A percentile compares a stretch with the other conserved stretches of the same genome.
phyloP scores from a whole-genome alignment of 2,888 invertebrate species.

The Caenorhabditis afra region DNA sequence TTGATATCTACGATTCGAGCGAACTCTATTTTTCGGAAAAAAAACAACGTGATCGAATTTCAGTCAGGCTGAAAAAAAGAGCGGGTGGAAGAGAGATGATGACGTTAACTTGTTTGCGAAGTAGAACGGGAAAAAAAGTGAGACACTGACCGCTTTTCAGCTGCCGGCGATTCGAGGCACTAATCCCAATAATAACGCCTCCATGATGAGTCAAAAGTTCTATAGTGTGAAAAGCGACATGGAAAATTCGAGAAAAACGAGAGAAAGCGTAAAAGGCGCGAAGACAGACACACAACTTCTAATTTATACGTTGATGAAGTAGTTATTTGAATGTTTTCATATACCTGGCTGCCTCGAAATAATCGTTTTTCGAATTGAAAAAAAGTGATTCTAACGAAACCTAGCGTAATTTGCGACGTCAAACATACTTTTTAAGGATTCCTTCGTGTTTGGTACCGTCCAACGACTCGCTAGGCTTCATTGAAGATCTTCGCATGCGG shows the following conservation, averaged over 20 bases:
- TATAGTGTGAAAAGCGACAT: neutral
- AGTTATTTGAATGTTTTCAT: too few relatives aligned
- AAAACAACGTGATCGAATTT: slow-evolving; percentile 25
- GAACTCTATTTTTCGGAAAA: neutral
- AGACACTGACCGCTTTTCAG: slow-evolving; percentile 3
- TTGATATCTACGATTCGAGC: too few relatives aligned
- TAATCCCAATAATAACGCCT: slow-evolving; percentile 1
- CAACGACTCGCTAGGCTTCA: slow-evolving; percentile 19
- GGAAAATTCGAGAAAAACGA: neutral
- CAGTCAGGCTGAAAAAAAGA: slow-evolving; percentile 4
- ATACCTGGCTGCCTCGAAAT: too few relatives aligned
- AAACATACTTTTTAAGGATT: slow-evolving; percentile 29
- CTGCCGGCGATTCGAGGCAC: neutral
- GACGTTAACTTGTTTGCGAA: slow-evolving; percentile 8
- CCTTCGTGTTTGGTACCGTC: slow-evolving; percentile 28
- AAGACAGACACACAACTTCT: too few relatives aligned
- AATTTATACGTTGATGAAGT: too few relatives aligned
- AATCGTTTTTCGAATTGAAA: too few relatives aligned
- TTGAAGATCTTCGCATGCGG: neutral
- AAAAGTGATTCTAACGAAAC: neutral
- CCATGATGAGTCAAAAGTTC: neutral
- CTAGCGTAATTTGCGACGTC: neutral
- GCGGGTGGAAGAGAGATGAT: neutral
- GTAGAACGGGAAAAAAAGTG: neutral
- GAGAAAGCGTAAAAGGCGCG: too few relatives aligned